A percentile compares a stretch with the other conserved stretches of the same genome.
Conservation (phyloP, 2,113 vertebrate species). For the Ramphastos sulfuratus region DNA sequence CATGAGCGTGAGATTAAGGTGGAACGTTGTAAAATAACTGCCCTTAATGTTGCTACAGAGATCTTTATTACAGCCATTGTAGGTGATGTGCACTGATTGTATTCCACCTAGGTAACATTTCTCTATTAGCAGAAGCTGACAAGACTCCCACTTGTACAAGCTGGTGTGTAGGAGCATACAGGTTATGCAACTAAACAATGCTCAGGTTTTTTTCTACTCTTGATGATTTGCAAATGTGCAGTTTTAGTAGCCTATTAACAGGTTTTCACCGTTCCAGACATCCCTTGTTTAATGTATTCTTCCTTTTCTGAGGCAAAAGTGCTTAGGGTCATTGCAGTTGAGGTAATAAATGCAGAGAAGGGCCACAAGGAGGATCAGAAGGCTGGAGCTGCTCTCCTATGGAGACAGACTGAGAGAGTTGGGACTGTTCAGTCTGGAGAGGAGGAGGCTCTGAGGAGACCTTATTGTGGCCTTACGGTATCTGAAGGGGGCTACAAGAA, state of each 20-base stretch:
- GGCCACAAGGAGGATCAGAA: too few species aligned
- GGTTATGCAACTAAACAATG: neutral
- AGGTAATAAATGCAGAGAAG: neutral
- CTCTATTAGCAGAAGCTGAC: neutral
- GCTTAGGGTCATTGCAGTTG: neutral
- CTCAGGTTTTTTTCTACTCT: neutral
- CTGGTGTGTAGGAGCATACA: neutral
- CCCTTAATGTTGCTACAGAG: slow-evolving; percentile 56
- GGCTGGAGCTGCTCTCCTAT: too few species aligned
- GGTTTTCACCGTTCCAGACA: neutral
- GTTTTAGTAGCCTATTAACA: neutral
- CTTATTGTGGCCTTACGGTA: too few species aligned
- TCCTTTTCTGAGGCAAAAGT: neutral
- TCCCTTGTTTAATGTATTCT: neutral
- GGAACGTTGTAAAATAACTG: slow-evolving; percentile 54
- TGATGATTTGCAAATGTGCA: neutral
- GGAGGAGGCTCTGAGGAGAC: too few species aligned
- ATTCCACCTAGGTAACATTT: neutral
- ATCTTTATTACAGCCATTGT: slow-evolving; percentile 8
- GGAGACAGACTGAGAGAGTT: too few species aligned
- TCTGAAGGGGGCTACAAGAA: too few species aligned
- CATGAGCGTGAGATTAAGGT: neutral
- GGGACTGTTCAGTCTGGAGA: too few species aligned
- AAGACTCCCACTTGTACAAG: neutral
- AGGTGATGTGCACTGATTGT: neutral